Conservation (phyloP, 2,888 invertebrate genomes). For the Xanthorhoe designata region DNA sequence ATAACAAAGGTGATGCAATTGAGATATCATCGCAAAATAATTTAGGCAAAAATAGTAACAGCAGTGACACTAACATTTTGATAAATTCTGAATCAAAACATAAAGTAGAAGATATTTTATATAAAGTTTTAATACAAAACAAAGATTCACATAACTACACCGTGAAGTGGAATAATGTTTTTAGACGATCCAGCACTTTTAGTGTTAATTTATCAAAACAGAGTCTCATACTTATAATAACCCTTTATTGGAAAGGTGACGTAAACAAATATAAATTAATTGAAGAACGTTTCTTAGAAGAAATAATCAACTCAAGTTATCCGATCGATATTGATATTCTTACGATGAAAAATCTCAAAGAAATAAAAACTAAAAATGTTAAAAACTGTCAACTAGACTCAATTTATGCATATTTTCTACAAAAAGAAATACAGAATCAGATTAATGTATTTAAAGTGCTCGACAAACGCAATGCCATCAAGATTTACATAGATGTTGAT, state of each 20-base stretch:
- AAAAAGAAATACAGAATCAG: conserved; percentile 56
- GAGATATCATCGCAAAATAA: conserved; percentile 31
- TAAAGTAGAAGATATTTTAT: conserved; percentile 55
- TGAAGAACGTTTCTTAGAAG: conserved; percentile 51
- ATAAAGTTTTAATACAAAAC: conserved; percentile 60
- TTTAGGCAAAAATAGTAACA: conserved; percentile 41
- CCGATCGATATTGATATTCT: conserved; percentile 67
- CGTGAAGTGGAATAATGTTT: conserved; percentile 61
- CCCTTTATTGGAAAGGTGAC: conserved; percentile 50
- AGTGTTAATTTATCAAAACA: conserved; percentile 44
- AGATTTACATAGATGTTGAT: conserved; percentile 68
- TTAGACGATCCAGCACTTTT: conserved; percentile 45
- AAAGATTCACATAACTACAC: conserved; percentile 61
- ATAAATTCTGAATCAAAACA: conserved; percentile 17
- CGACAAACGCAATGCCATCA: conserved; percentile 58
- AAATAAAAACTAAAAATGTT: conserved; percentile 25
- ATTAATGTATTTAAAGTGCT: conserved; percentile 65
- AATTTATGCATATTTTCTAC: conserved; percentile 61
- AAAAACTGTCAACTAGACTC: conserved; percentile 64
- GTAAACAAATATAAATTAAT: conserved; percentile 34
- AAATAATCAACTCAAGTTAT: conserved; percentile 50
- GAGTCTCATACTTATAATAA: conserved; percentile 67
- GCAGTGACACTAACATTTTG: conserved; percentile 31
- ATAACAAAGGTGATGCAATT: conserved; percentile 23
- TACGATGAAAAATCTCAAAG: conserved; percentile 20